A percentile compares a stretch with the other conserved stretches of the same genome.
Conservation (phyloP, 2,888 invertebrate species). For the Diplolepis rosae region DNA sequence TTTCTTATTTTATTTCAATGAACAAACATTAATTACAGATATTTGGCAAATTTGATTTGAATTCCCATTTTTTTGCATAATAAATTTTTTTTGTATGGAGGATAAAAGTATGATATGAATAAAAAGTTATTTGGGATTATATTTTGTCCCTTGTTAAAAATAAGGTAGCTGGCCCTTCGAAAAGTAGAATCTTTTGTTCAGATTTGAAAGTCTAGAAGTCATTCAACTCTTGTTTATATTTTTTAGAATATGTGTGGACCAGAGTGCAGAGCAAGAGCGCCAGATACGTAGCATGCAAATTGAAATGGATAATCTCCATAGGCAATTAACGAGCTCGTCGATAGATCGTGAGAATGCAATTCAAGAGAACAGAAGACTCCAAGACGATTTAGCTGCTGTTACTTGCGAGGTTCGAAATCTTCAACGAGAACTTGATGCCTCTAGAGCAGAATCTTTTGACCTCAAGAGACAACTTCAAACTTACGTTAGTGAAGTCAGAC, state of each 20-base stretch:
- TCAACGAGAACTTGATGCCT: slow-evolving; percentile 81
- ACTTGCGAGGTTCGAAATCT: slow-evolving; percentile 78
- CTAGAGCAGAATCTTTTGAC: slow-evolving; percentile 82
- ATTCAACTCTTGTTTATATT: not conserved
- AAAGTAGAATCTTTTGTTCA: too few relatives aligned
- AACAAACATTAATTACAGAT: too few relatives aligned
- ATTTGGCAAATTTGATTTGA: too few relatives aligned
- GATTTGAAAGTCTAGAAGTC: not conserved
- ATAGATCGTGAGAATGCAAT: slow-evolving; percentile 78
- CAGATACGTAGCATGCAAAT: slow-evolving; percentile 64
- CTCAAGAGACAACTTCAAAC: slow-evolving; percentile 86
- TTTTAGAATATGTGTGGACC: slow-evolving; percentile 63
- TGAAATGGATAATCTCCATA: slow-evolving; percentile 77
- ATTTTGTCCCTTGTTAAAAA: too few relatives aligned
- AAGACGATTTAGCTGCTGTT: slow-evolving; percentile 81
- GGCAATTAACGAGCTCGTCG: slow-evolving; percentile 77
- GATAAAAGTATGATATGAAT: too few relatives aligned
- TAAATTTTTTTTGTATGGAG: too few relatives aligned
- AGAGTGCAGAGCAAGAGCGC: slow-evolving; percentile 65
- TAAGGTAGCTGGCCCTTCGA: too few relatives aligned
- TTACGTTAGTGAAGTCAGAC: slow-evolving; percentile 87
- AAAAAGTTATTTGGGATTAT: too few relatives aligned
- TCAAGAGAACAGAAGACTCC: slow-evolving; percentile 83
- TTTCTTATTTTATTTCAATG: too few relatives aligned
- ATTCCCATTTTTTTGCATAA: too few relatives aligned